Base-by-base conservation (phyloP, 2,113 vertebrate genomes). In the Blennius ocellaris region DNA sequence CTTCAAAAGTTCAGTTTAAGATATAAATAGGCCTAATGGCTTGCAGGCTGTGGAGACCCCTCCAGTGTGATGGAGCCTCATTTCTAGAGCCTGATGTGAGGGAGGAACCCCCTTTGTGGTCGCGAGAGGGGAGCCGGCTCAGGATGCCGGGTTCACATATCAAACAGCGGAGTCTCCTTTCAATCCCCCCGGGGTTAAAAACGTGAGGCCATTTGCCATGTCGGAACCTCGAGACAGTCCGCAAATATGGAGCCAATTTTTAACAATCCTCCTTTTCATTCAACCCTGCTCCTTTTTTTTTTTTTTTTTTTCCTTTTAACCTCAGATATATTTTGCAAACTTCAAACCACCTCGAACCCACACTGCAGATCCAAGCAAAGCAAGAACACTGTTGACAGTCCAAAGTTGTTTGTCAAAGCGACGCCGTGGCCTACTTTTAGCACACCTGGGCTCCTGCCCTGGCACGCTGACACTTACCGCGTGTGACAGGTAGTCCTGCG, bases 401-500 rank as follows among this genome's bases (percentile, higher is more conserved):
- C 16, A 30, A 5, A 45, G 62, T 74, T 80, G 69, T 81, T 81
- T 79, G 21, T 73, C 71, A 70, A 76, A 57, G 12, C 52, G 16
- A 57, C 64, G 60, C 66, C 30, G 40, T 17, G 69, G 62, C 74
- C 81, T 71, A 79, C 55, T 86, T 78, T 15, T 45, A 76, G 63
- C 44, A 21, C 87, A 81, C 82, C 84, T 83, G 80, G 62, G 17
- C 39, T 57, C 36, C 50, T 14, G 17, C 53, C 43, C 40, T 39
- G 73, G 61, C 65, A 45, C 30, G 3, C 57, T 60, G 81, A 78
- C 78, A 91, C 93, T 92, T 91, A 95, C 93, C 5, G 92, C 92
- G 56, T 92, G 93, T 86, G 89, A 92, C 76, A 93, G 81, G 80
- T 91, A 82, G 51, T 92, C 95, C 68, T 92, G 89, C 12, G 92